Evolutionary conservation across 2,888 invertebrate genomes (phyloP), one percentile per base, ranked within the genome.

Genomic region (Aporophyla nigra): DNA sequence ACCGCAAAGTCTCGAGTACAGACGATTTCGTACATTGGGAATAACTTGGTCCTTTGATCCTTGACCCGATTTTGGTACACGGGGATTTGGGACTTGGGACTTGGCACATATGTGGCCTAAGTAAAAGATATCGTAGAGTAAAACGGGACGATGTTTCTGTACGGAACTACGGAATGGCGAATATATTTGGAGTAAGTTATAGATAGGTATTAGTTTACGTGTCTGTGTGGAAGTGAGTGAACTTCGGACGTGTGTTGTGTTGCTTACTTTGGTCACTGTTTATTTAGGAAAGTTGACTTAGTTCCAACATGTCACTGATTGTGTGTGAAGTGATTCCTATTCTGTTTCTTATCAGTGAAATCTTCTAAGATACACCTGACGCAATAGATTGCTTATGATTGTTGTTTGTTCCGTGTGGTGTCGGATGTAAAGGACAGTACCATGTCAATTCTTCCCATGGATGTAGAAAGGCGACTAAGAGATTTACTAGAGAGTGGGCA

Each of bases 41-140:
- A 81, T 76, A 81, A 81, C 73, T 82, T 65, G 58, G 76, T 78
- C 59, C 69, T 81, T 83, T 87, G 85, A 87, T 87, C 85, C 86
- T 88, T 90, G 89, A 86, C 88, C 89, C 67, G 74, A 74, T 87
- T 87, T 79, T 71, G 67, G 70, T 61, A 56, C 78, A 85, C 76
- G 72, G 77, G 81, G 72, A 84, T 43, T 76, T 72, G 77, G 81
- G 72, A 84, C 43, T 76, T 65, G 70, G 71, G 67, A 76, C 73
- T 68, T 66, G 59, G 58, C 62, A 78, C 80, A 82, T 72, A 74
- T 77, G 77, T 70, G 65, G 67, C 59, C 54, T 68, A 71, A 73
- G 77, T 74, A 79, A 81, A 83, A 77, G 63, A 75, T 78, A 81
- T 71, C 65, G 70, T 65, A 51, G 62, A 71, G 72, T 76, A 74